Conservation (phyloP, 1,140 invertebrate genomes). For the Drosophila insularis region DNA sequence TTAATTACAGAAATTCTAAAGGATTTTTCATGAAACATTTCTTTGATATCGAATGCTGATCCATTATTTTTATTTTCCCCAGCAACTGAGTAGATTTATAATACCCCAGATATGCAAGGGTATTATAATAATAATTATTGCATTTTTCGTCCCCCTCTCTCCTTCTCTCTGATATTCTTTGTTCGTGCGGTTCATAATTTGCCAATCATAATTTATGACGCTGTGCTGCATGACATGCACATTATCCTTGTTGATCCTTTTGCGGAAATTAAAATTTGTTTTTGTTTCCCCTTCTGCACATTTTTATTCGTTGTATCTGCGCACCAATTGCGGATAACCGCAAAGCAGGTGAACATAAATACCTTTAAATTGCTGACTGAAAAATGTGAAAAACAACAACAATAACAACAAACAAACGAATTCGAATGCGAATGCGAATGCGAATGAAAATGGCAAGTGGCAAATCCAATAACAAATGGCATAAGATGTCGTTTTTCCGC, state of each 20-base stretch:
- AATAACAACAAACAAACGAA: no score
- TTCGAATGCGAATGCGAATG: no score
- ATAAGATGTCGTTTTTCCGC: constrained; percentile 3
- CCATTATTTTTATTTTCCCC: no score
- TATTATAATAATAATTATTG: constrained; percentile 7
- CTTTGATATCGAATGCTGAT: no score
- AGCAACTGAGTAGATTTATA: no score
- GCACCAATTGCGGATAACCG: constrained; percentile 3
- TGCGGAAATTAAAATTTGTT: constrained; percentile 18
- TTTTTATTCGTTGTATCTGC: neutral
- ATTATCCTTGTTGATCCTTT: constrained; percentile 19
- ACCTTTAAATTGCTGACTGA: constrained; percentile 1
- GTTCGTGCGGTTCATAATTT: constrained; percentile 20
- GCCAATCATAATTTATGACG: constrained; percentile 21
- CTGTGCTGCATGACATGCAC: constrained; percentile 13
- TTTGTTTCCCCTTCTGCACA: neutral
- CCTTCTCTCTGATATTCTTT: neutral
- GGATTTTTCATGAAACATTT: no score
- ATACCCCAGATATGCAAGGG: neutral
- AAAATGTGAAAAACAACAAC: neutral
- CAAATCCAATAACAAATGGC: neutral
- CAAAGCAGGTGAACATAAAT: constrained; percentile 10
- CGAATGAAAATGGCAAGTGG: neutral
- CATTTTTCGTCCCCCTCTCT: neutral
- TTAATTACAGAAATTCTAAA: no score